Conservation (phyloP, 2,113 vertebrate species). For the Ploceus nigricollis region DNA sequence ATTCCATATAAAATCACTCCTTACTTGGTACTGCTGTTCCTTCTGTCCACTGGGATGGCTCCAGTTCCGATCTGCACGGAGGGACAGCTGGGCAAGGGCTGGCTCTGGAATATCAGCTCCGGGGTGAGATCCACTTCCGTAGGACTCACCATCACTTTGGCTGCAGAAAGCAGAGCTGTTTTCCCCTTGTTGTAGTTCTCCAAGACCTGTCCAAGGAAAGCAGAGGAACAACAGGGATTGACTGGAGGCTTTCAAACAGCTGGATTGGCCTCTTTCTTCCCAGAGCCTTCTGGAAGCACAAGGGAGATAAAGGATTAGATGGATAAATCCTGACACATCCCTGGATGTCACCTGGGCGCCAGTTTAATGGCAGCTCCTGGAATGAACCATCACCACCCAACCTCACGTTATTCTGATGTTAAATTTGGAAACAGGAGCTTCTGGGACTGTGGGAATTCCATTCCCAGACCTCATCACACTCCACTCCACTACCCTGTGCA, state of each 20-base stretch:
- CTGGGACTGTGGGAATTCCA: not conserved
- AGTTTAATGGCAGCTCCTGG: rapidly evolving
- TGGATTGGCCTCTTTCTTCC: not conserved
- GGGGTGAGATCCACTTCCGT: slow-evolving; percentile 97
- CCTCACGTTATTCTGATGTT: rapidly evolving
- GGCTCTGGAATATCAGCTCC: slow-evolving; percentile 86
- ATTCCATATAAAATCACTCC: not conserved
- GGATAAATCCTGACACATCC: not conserved
- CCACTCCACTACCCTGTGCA: not conserved
- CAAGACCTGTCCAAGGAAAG: slow-evolving; percentile 80
- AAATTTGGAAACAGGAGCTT: not conserved
- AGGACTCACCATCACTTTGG: slow-evolving; percentile 99
- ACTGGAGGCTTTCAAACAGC: not conserved
- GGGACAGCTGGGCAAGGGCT: slow-evolving; percentile 72
- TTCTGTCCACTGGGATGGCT: slow-evolving; percentile 73
- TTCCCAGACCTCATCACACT: not conserved
- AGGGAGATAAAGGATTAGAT: not conserved
- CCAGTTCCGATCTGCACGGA: slow-evolving; percentile 62
- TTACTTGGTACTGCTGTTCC: slow-evolving; percentile 92
- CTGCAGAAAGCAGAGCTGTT: slow-evolving; percentile 93
- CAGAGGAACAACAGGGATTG: not conserved
- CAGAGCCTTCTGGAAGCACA: not conserved
- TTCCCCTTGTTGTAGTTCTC: slow-evolving; percentile 99
- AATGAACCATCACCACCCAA: not conserved
- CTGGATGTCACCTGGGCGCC: not conserved